Base-by-base conservation (phyloP, 2,113 vertebrate genomes). In the Leptodactylus fuscus region DNA sequence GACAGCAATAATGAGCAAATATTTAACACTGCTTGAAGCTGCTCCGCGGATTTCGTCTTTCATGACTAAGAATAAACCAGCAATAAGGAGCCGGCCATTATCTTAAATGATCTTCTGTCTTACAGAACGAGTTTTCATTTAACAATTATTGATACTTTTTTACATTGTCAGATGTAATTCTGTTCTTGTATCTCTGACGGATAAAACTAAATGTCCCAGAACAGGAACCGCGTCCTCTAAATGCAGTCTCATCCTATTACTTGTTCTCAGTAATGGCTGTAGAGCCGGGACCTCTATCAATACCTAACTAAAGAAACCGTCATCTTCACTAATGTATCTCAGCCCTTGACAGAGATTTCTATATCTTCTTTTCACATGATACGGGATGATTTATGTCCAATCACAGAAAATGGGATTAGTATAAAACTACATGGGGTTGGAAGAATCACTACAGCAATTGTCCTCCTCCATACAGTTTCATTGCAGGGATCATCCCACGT, bases 1-100 rank as follows among this genome's bases (percentile, higher is more conserved):
- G 79, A 67, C 79, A 81, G 60, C 41, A 65, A 49, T 48, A 65
- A 69, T 81, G 41, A 67, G 79, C 34, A 81, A 67, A 81, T 67
- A 81, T 81, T 65, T 65, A 80, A 80, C 78, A 29, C 60, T 6
- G 16, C 38, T 67, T 67, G 41, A 29, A 48, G 44, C 70, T 5
- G 38, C 46, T 67, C 58, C 6, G 32, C n/a, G 27, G 24, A 69
- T 81, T 27, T 81, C 13, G 22, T 65, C 55, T 81, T 81, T 58
- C 24, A 38, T 81, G 78, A 20, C 78, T 46, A 67, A 27, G 79
- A 81, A 81, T 67, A 34, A 81, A 81, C 41, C 44, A 12, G 41
- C 60, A 69, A 22, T 36, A 81, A 29, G 60, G 62, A 81, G 58
- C 27, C 6, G 36, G 60, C 60, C 60, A 46, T 80, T 80, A 62